Evolutionary conservation across 2,797 vertebrate species (phyloP), one percentile per base, ranked within the genome.

Genomic region (Picus viridis): DNA sequence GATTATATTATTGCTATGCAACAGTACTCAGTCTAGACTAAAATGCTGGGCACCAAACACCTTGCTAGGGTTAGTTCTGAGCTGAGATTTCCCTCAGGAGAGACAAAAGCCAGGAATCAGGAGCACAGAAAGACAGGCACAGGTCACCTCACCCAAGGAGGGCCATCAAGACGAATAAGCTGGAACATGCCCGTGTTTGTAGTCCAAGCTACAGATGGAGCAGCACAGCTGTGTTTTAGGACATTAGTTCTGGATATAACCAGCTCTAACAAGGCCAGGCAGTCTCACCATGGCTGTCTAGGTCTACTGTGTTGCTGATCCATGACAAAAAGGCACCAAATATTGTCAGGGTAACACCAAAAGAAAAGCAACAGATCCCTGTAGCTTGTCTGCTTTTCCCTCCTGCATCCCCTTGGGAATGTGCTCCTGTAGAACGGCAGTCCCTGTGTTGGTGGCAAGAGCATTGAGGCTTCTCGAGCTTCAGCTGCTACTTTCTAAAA

Each of bases 391-490:
- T 78, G 10, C 8, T 88, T 72, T 79, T 71, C 29, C 27, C 3
- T 70, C n/a, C 61, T 54, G n/a, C 34, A 76, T 4, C 10, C 6
- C 8, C 16, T 10, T 26, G 24, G 36, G 9, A 80, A 74, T 0
- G 0, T 3, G 10, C 3, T 64, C 34, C 12, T 57, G 85, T 26
- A 71, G 67, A 63, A 57, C 0, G 0, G 6, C 8, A 26, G 5
- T 29, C 43, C 56, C 29, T 41, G 7, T 16, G n/a, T 3, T 61
- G 26, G 32, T 32, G 24, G 12, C 0, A 2, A 68, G 29, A 85
- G 7, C 4, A 1, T 12, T 26, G 59, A 53, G 23, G 27, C 10
- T 89, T 81, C 67, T 39, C 56, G 53, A 61, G 12, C 72, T 86
- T 89, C 62, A 47, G 3, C 14, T 69, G 22, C 27, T 65, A 3